Percentiles rank a stretch among this genome's conserved stretches.
These are phyloP conservation scores for Drosophila yakuba DNA, from an alignment of 1,140 invertebrate species.

Conservation along the genomic window DNA sequence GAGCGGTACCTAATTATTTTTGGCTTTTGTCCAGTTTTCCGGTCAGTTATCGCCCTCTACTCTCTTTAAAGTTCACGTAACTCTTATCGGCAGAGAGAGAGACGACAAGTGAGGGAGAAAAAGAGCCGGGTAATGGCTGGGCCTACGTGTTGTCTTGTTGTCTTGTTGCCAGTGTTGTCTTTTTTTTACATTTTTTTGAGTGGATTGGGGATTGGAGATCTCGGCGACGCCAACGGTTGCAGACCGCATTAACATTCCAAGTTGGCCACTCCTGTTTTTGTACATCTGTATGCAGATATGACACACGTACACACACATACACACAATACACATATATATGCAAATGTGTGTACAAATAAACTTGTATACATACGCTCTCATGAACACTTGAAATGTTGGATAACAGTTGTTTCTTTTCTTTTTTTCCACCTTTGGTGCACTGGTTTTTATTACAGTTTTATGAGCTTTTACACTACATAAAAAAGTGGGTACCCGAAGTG, in stretches of 20 bases:
- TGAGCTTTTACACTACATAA: constrained; percentile 32
- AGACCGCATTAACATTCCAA: constrained; percentile 80
- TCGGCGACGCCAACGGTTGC: constrained; percentile 70
- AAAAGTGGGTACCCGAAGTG: constrained; percentile 22
- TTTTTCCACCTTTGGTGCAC: constrained; percentile 20
- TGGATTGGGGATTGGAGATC: constrained; percentile 42
- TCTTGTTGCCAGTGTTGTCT: constrained; percentile 6
- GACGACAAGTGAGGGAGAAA: background rate
- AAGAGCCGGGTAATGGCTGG: background rate
- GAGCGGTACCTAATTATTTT: constrained; percentile 61
- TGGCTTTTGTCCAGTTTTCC: constrained; percentile 52
- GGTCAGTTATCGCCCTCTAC: constrained; percentile 18
- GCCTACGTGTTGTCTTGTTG: constrained; percentile 25
- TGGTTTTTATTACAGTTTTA: constrained; percentile 69
- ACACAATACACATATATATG: constrained; percentile 22
- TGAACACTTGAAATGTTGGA: constrained; percentile 67
- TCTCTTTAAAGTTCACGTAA: constrained; percentile 65
- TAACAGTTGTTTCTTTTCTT: constrained; percentile 73
- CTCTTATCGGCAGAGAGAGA: constrained; percentile 20
- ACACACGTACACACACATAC: background rate
- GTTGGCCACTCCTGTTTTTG: constrained; percentile 79
- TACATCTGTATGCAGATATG: constrained; percentile 58
- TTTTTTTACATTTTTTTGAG: constrained; percentile 6
- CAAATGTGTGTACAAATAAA: background rate
- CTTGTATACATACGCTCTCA: constrained; percentile 12